Percentiles rank a stretch among this genome's conserved stretches.
Conservation (phyloP, 2,113 vertebrate genomes). For the Podocnemis expansa region DNA sequence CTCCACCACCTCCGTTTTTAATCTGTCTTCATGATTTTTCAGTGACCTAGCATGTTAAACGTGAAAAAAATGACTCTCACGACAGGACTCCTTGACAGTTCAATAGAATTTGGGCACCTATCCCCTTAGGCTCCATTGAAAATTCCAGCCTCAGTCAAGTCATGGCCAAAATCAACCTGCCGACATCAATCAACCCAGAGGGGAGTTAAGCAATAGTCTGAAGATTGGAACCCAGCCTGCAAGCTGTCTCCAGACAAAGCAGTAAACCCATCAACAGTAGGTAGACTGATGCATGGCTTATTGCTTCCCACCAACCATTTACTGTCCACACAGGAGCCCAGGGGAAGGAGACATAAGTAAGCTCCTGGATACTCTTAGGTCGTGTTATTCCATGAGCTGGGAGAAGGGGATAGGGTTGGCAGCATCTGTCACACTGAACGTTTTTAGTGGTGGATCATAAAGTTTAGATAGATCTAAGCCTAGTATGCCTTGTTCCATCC, state of each 20-base stretch:
- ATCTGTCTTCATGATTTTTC: constrained; percentile 71
- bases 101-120: fast-evolving
- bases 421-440: background rate
- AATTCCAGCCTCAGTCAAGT: background rate
- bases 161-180: background rate
- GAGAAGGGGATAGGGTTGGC: background rate
- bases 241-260: background rate
- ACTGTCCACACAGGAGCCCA: background rate
- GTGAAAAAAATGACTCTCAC: constrained; percentile 2
- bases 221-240: background rate
- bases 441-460: background rate
- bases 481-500: background rate
- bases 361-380: background rate
- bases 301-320: background rate
- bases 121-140: background rate
- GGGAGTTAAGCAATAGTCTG: background rate
- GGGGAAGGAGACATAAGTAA: background rate
- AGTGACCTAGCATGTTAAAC: constrained; percentile 78
- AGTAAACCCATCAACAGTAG: background rate
- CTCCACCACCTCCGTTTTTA: constrained; percentile 67
- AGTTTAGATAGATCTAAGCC: background rate
- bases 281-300: background rate
- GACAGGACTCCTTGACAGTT: too few relatives aligned
- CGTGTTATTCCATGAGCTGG: background rate
- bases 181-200: background rate